Evolutionary conservation across 37 sponge, comb jelly and placozoan species (phyloP), one percentile per base, ranked within the genome.

Genomic region (Aphrocallistes beatrix): DNA sequence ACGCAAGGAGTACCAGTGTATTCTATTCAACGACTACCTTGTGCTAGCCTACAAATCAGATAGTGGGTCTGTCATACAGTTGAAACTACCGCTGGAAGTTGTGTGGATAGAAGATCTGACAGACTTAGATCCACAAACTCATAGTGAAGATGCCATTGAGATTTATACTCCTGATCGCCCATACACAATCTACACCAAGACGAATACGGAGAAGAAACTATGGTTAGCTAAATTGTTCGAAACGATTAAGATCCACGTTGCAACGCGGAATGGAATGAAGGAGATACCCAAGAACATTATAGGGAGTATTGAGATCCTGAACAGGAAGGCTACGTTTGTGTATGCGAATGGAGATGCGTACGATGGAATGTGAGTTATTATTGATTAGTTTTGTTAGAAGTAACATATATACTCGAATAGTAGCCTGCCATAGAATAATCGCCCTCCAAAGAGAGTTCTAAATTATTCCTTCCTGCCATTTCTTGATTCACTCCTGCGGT

Each of bases 101-200:
- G 85, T 96, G 30, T 96, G 97, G 97, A 81, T 96, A 1, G 91
- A 94, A 16, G 97, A 96, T 49, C 87, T 96, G 32, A 86, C 86
- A 32, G 94, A 96, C 48, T 51, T 90, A 38, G 97, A 96, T 50
- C 97, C 97, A 23, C 92, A 88, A 49, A 92, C 94, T 36, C 81
- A 84, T 69, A 89, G 82, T 36, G 88, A 90, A 38, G 94, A 91
- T 81, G 97, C 97, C 36, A 92, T 94, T 8, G 94, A 96, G 50
- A 49, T 96, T 13, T 96, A 92, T 82, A 94, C 91, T 23, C 97
- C 97, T 1, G 92, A 94, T 23, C 75, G 97, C 38, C 94, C 94
- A 0, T 96, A 92, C 85, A 92, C 89, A 19, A 91, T 96, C 51
- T 96, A 96, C 85, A 89, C 90, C 0, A 69, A 83, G 39, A 91